Base-by-base conservation (phyloP, 2,888 invertebrate species). In the Esperia sulphurella region DNA sequence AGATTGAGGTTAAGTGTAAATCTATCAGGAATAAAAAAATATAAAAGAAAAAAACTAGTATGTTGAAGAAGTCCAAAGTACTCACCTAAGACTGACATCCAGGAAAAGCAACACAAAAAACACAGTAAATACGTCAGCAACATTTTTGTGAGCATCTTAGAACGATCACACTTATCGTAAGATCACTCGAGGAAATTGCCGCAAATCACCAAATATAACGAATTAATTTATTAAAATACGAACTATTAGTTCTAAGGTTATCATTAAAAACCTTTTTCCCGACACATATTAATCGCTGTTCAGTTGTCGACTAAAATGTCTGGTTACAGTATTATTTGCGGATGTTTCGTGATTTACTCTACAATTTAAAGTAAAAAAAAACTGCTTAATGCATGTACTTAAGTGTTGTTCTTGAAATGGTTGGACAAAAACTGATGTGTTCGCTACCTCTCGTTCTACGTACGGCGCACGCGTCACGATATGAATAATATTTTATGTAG, bases 401-500 rank as follows among this genome's bases (percentile, higher is more conserved):
- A 21, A 21, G 21, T 21, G 21, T 48, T 48, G 48, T 48, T 48
- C 40, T 39, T 13, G 43, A 43, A 45, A 43, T 37, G 10, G 12
- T 35, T 21, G 14, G 21, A 43, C 13, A 43, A 43, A 43, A 42
- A 42, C 12, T 31, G 13, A 35, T 5, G 21, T 21, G 35, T n/a
- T n/a, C 35, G 35, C 35, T 9, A 9, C n/a, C 35, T 35, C 35
- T 3, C n/a, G 35, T 3, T 35, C 35, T 21, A 21, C 21, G 21
- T 21, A 21, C 5, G 21, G 21, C 21, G 21, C 2, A 21, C 21
- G 21, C 21, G 21, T 21, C 21, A 21, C 21, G 21, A n/a, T 21
- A 21, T 21, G 21, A 21, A 3, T 21, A 5, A 3, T 21, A 21
- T 21, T 21, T n/a, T 21, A 21, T 3, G 21, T 21, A 21, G 21